A percentile compares a stretch with the other conserved stretches of the same genome.
Evolutionary conservation across 2,888 invertebrate genomes (phyloP).

Genomic region (Asteroscopus sphinx): DNA sequence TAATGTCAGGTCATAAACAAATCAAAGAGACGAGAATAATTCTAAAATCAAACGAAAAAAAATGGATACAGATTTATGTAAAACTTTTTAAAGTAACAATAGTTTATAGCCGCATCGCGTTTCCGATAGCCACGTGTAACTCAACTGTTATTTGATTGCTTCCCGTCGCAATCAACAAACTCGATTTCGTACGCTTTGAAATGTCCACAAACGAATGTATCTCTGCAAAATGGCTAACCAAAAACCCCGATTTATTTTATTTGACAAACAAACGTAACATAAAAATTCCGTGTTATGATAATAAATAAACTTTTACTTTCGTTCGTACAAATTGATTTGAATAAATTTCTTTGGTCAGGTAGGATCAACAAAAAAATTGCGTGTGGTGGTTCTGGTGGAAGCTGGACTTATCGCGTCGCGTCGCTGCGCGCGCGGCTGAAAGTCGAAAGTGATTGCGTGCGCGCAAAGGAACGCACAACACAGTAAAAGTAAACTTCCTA

Average conservation of each 20-base stretch:
- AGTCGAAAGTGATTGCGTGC: constrained; percentile 88
- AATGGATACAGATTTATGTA: not conserved
- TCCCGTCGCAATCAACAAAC: constrained; percentile 69
- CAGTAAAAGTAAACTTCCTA: constrained; percentile 88
- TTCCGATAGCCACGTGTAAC: constrained; percentile 18
- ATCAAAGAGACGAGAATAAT: not conserved
- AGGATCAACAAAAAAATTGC: constrained; percentile 56
- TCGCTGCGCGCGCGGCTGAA: constrained; percentile 64
- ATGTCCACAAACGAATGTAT: constrained; percentile 43
- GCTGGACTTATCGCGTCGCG: constrained; percentile 46
- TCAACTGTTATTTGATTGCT: constrained; percentile 54
- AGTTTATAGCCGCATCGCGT: constrained; percentile 21
- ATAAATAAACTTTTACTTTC: constrained; percentile 60
- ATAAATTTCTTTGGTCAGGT: constrained; percentile 59
- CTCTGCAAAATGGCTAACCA: constrained; percentile 14
- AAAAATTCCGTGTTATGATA: constrained; percentile 31
- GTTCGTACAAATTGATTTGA: constrained; percentile 56
- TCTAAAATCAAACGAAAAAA: not conserved
- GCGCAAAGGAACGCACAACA: constrained; percentile 70
- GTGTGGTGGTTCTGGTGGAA: constrained; percentile 42
- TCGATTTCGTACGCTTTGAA: constrained; percentile 60
- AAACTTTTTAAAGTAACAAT: constrained; percentile 15
- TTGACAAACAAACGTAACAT: constrained; percentile 16
- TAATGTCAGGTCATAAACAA: not conserved
- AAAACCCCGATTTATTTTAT: constrained; percentile 14